A percentile compares a stretch with the other conserved stretches of the same genome.
phyloP scores from a whole-genome alignment of 2,797 vertebrate genomes.

The Phoxinus dragarum region DNA sequence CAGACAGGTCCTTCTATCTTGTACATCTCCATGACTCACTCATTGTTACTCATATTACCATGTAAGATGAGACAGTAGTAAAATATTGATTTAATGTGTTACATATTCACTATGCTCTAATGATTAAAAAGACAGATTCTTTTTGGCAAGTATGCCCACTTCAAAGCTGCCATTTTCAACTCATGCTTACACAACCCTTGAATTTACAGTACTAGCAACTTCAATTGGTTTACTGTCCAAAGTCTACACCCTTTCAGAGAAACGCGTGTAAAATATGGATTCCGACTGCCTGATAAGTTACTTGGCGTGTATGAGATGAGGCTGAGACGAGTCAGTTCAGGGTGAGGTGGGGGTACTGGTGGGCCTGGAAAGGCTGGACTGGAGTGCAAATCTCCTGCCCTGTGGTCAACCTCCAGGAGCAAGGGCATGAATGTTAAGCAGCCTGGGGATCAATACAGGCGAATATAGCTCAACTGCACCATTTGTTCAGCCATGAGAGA shows the following conservation, averaged over 20 bases:
- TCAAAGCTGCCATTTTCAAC: conserved; percentile 20
- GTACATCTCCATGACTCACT: conserved; percentile 4
- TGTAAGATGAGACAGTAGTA: conserved; percentile 35
- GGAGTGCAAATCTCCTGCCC: conserved; percentile 84
- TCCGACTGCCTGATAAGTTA: conserved; percentile 73
- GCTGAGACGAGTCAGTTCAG: conserved; percentile 10
- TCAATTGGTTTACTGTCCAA: conserved; percentile 21
- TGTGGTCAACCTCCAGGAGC: conserved; percentile 85
- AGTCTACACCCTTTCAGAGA: conserved; percentile 4
- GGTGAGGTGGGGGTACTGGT: conserved; percentile 67
- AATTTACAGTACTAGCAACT: not conserved
- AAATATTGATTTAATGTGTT: conserved; percentile 43
- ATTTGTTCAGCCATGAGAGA: conserved; percentile 98
- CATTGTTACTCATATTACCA: conserved; percentile 35
- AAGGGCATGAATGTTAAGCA: conserved; percentile 92
- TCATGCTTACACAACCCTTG: conserved; percentile 1
- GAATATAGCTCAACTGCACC: conserved; percentile 97
- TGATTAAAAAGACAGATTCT: conserved; percentile 32
- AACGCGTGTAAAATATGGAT: conserved; percentile 17
- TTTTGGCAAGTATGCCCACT: conserved; percentile 44
- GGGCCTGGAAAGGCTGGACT: conserved; percentile 75
- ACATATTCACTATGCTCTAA: conserved; percentile 38
- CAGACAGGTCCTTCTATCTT: not conserved
- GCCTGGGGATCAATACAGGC: conserved; percentile 89
- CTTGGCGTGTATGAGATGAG: conserved; percentile 67